A percentile compares a stretch with the other conserved stretches of the same genome.
Conservation (phyloP, 1,140 invertebrate genomes). For the Lasioglossum albipes region DNA sequence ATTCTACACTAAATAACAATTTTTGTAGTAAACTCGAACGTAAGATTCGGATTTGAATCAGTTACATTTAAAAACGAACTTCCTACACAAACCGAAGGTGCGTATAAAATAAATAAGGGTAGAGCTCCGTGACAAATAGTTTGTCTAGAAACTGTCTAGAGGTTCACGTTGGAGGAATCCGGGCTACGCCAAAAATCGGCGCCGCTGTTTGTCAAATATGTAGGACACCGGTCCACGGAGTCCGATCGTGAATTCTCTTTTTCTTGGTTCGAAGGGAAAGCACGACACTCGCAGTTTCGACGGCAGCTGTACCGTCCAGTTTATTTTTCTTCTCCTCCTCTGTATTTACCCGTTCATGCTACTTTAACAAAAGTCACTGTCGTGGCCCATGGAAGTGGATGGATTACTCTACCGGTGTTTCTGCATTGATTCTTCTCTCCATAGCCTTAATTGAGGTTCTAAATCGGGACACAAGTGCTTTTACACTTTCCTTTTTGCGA, state of each 20-base stretch:
- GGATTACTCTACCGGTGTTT: constrained; percentile 41
- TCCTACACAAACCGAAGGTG: no score
- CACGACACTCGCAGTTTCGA: constrained; percentile 4
- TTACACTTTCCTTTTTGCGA: constrained; percentile 32
- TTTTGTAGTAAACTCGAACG: no score
- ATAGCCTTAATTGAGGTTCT: constrained; percentile 46
- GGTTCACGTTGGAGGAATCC: neutral
- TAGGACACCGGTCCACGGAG: neutral
- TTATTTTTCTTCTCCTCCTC: constrained; percentile 19
- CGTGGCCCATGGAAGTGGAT: constrained; percentile 31
- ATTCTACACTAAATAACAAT: no score
- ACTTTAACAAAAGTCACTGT: constrained; percentile 44
- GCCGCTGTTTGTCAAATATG: neutral
- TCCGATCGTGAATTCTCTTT: constrained; percentile 18
- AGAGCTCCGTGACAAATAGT: no score
- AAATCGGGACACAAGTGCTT: constrained; percentile 40
- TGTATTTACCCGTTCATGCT: constrained; percentile 37
- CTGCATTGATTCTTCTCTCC: constrained; percentile 45
- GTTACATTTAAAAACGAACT: no score
- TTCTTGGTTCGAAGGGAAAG: neutral
- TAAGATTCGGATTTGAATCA: no score
- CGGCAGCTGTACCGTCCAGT: neutral
- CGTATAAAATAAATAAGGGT: no score
- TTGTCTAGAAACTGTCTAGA: no score
- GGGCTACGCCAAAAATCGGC: neutral